Conservation (phyloP, 2,888 invertebrate species). For the Autographa gamma region DNA sequence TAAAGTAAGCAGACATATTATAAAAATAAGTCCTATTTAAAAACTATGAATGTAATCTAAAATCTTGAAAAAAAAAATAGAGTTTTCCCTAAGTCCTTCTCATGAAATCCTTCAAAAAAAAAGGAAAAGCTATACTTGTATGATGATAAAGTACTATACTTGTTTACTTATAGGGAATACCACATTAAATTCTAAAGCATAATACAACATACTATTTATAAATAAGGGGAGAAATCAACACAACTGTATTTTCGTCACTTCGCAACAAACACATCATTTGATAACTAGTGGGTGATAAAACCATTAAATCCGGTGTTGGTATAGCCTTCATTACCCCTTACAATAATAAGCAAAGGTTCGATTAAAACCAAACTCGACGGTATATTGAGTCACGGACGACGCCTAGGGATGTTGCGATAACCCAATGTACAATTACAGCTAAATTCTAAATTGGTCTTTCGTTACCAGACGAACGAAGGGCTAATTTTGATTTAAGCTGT, state of each 20-base stretch:
- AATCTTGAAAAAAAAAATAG: too few relatives aligned
- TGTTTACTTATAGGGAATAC: too few relatives aligned
- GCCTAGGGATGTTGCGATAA: not conserved
- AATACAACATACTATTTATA: not conserved
- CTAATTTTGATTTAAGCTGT: not conserved
- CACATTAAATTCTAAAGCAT: too few relatives aligned
- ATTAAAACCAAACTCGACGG: slow-evolving; percentile 43
- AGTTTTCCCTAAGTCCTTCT: too few relatives aligned
- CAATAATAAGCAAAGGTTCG: slow-evolving; percentile 31
- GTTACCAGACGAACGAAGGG: not conserved
- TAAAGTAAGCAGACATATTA: too few relatives aligned
- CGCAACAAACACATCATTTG: not conserved
- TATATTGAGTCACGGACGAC: slow-evolving; percentile 40
- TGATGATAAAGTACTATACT: too few relatives aligned
- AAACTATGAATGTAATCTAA: too few relatives aligned
- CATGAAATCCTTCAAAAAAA: too few relatives aligned
- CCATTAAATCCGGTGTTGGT: slow-evolving; percentile 18
- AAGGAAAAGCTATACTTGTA: too few relatives aligned
- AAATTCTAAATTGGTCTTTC: too few relatives aligned
- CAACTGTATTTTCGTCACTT: not conserved
- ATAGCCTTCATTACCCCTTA: slow-evolving; percentile 13
- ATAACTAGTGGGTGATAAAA: slow-evolving; percentile 6
- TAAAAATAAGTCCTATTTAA: too few relatives aligned
- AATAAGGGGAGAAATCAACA: not conserved
- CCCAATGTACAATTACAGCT: not conserved